Evolutionary conservation across 2,797 vertebrate species (phyloP), one percentile per base, ranked within the genome.

Genomic region (Crypturellus tataupa): DNA sequence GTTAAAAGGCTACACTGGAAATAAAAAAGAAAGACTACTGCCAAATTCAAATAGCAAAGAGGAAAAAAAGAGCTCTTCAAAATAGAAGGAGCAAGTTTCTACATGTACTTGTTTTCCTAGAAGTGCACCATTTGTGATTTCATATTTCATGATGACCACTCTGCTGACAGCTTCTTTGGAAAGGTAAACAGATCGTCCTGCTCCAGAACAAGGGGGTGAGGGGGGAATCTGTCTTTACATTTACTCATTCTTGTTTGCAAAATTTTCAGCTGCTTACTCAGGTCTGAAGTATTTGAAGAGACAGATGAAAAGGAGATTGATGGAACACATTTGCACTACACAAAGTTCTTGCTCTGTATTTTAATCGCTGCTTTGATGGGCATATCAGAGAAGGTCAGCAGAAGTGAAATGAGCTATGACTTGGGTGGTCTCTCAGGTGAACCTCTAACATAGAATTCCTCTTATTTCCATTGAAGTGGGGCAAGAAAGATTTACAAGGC

Each of bases 401-500:
- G 71, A 93, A 71, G 58, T 94, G 92, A 95, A 96, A 94, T 75
- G 69, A 89, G 80, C 78, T 85, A 44, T 95, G 80, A 82, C 89
- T 89, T 97, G 97, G 97, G 97, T 97, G 96, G 96, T 97, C 95
- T 89, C 82, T 94, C 89, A 95, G 23, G 6, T 69, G 81, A 91
- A 94, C 93, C 67, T 81, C 62, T 77, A 85, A 64, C 56, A 31
- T n/a, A 84, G 23, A 87, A 65, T 78, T 70, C 63, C 3, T 96
- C 95, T 96, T 96, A 93, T 96, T 95, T 96, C 94, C 94, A 96
- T 12, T 91, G 94, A 94, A 96, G 86, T 80, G 84, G 60, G 83
- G 76, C 55, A 84, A 89, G 80, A 78, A 95, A 96, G 93, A 94
- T 95, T 97, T 96, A 96, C 92, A 97, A 95, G 95, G 84, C 3